These are phyloP conservation scores for Rhagium mordax DNA, from an alignment of 2,888 invertebrate species.

Conservation along the genomic window DNA sequence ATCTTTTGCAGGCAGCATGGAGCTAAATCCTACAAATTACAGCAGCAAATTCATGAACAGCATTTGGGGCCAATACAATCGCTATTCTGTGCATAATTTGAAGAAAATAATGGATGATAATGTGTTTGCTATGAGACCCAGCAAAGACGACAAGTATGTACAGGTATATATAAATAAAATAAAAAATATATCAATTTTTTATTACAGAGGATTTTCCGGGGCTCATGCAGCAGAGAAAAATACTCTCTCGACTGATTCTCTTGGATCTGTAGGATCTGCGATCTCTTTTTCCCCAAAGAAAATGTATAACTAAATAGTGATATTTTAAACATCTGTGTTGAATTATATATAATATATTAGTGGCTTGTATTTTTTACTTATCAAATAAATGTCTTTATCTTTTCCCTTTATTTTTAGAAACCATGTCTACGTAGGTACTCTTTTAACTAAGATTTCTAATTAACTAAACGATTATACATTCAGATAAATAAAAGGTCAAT, in stretches of 20 bases:
- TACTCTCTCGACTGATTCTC: conserved; percentile 8
- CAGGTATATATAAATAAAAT: neutral
- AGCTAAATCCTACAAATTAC: conserved; percentile 82
- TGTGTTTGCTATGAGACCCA: conserved; percentile 5
- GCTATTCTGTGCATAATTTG: conserved; percentile 90
- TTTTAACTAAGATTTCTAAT: too few relatives aligned
- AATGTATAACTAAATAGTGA: conserved; percentile 7
- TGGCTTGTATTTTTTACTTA: neutral
- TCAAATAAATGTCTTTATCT: neutral
- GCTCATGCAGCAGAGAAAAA: conserved; percentile 18
- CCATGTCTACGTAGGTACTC: too few relatives aligned
- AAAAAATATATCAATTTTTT: neutral
- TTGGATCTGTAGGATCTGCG: conserved; percentile 17
- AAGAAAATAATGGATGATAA: conserved; percentile 80
- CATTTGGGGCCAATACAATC: conserved; percentile 93
- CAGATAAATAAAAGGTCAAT: too few relatives aligned
- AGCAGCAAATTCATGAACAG: conserved; percentile 92
- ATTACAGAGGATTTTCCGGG: neutral
- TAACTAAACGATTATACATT: too few relatives aligned
- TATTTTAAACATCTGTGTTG: neutral
- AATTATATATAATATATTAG: neutral
- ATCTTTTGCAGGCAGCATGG: conserved; percentile 72
- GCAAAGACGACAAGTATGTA: conserved; percentile 3
- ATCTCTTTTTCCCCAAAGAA: conserved; percentile 23
- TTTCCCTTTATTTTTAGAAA: neutral